Percentiles rank a stretch among this genome's conserved stretches.
These are phyloP conservation scores for Hafferia zeledoni DNA, from an alignment of 2,797 vertebrate species.

Conservation along the genomic window DNA sequence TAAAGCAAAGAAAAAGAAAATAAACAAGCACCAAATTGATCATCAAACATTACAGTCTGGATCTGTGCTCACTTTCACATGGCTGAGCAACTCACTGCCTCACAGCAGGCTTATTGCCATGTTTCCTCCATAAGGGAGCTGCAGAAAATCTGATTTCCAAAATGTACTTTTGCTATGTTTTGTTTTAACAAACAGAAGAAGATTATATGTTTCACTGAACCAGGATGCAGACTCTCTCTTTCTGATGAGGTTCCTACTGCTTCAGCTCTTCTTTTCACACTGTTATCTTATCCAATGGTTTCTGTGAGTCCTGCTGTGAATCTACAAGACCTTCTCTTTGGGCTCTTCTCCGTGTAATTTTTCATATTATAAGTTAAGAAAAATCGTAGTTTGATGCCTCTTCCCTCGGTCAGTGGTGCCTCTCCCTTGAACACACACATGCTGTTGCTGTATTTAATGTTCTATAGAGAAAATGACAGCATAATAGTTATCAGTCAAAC, in stretches of 20 bases:
- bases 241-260: constrained; percentile 16
- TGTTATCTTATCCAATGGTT: neutral
- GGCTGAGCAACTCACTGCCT: neutral
- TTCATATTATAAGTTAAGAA: constrained; percentile 20
- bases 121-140: neutral
- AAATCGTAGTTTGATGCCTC: neutral
- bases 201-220: constrained; percentile 46
- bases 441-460: neutral
- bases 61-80: neutral
- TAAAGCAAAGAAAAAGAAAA: constrained; percentile 10
- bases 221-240: neutral
- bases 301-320: constrained; percentile 1
- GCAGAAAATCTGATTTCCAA: neutral
- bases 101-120: constrained; percentile 23
- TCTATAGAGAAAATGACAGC: neutral
- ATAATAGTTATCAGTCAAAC: neutral
- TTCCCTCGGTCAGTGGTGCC: neutral
- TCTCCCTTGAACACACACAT: neutral
- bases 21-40: constrained; percentile 27
- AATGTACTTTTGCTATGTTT: neutral
- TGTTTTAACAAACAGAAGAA: constrained; percentile 31
- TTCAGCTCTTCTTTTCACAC: constrained; percentile 35
- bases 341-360: constrained; percentile 3
- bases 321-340: neutral
- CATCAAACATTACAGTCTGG: neutral